These are phyloP conservation scores for Volucella inflata DNA, from an alignment of 2,888 invertebrate species.

Conservation along the genomic window DNA sequence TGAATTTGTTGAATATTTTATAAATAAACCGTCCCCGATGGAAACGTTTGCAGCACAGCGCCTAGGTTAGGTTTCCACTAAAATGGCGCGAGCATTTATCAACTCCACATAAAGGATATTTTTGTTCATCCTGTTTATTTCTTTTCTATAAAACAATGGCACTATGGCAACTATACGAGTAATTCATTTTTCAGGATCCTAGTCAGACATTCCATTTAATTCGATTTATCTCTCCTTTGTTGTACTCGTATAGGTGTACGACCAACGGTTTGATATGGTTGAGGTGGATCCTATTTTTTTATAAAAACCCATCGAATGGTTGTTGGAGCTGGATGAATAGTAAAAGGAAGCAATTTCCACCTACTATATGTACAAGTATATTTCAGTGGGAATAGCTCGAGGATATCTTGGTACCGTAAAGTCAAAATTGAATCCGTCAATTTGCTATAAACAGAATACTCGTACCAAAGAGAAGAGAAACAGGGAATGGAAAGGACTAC, in stretches of 20 bases:
- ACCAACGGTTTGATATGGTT: background rate
- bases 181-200: slow-evolving; percentile 15
- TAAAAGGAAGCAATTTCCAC: no score
- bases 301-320: background rate
- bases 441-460: slow-evolving; percentile 25
- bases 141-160: background rate
- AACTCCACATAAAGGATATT: slow-evolving; percentile 13
- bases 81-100: slow-evolving; percentile 24
- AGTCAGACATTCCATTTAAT: slow-evolving; percentile 35
- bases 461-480: background rate
- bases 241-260: background rate
- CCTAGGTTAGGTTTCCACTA: slow-evolving; percentile 29
- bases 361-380: no score
- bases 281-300: slow-evolving; percentile 28
- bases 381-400: background rate
- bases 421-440: slow-evolving; percentile 58
- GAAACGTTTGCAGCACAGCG: background rate
- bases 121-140: slow-evolving; percentile 5
- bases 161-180: slow-evolving; percentile 4
- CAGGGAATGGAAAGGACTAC: background rate
- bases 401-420: slow-evolving; percentile 22
- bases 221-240: slow-evolving; percentile 43
- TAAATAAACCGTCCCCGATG: slow-evolving; percentile 6
- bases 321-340: no score
- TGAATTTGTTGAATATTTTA: slow-evolving; percentile 31